Conservation (phyloP, 2,797 vertebrate species). For the Pteronotus mesoamericanus region DNA sequence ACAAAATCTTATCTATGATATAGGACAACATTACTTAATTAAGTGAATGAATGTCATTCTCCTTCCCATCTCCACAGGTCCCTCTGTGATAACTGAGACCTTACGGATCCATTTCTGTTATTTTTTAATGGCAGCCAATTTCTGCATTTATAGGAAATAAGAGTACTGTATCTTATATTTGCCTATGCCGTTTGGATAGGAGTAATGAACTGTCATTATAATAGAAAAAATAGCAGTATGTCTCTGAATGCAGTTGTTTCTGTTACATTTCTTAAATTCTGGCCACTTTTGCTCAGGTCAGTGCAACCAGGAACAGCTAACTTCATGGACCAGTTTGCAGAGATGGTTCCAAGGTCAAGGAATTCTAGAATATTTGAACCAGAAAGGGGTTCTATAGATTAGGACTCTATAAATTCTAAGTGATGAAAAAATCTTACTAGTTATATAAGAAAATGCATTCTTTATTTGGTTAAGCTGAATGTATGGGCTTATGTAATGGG, state of each 20-base stretch:
- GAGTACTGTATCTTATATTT: not conserved
- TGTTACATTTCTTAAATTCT: not conserved
- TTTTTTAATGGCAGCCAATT: not conserved
- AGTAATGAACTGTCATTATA: not conserved
- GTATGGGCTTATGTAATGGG: not conserved
- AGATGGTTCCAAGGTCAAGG: not conserved
- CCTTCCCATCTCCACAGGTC: not conserved
- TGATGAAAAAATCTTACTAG: not conserved
- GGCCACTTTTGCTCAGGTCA: not conserved
- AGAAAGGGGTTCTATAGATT: not conserved
- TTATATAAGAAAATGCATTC: not conserved
- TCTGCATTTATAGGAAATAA: slow-evolving; percentile 25
- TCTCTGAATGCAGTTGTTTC: not conserved
- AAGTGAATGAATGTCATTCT: accelerated
- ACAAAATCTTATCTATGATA: not conserved
- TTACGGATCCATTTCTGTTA: not conserved
- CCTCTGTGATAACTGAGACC: not conserved
- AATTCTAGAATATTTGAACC: not conserved
- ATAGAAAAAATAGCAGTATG: not conserved
- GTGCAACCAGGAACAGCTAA: not conserved
- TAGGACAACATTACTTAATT: slow-evolving; percentile 24
- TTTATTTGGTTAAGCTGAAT: not conserved
- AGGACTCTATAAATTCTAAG: not conserved
- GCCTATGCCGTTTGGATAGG: not conserved
- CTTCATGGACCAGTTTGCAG: not conserved